Evolutionary conservation across 2,888 invertebrate genomes (phyloP).

Genomic region (Theristus sp.): DNA sequence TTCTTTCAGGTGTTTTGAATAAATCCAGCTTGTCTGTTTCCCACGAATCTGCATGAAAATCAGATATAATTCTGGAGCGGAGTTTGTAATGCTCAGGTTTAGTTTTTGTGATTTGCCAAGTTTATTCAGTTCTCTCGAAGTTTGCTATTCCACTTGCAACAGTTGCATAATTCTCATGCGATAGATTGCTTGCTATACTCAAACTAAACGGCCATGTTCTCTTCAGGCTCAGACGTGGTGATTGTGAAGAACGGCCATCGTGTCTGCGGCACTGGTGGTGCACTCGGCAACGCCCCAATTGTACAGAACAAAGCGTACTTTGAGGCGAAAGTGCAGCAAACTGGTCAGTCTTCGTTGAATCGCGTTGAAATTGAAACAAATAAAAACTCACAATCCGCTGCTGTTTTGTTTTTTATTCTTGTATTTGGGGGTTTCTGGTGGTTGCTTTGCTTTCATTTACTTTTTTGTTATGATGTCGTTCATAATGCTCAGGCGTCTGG

Average conservation of each 20-base stretch:
- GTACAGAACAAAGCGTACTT: constrained; percentile 95
- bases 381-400: not conserved
- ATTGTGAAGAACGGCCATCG: constrained; percentile 78
- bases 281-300: constrained; percentile 75
- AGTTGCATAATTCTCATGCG: too few species aligned
- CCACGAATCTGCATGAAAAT: too few species aligned
- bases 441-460: not conserved
- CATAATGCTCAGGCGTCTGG: constrained; percentile 65
- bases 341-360: constrained; percentile 39
- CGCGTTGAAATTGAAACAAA: not conserved
- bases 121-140: too few species aligned
- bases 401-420: not conserved
- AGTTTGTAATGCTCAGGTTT: too few species aligned
- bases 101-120: too few species aligned
- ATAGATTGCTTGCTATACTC: too few species aligned
- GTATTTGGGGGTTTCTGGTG: too few species aligned
- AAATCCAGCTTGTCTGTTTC: too few species aligned
- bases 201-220: too few species aligned
- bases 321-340: constrained; percentile 89
- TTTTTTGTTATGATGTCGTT: not conserved
- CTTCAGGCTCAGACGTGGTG: constrained; percentile 73
- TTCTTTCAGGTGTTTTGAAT: too few species aligned
- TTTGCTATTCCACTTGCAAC: too few species aligned
- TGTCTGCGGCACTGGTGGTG: constrained; percentile 85
- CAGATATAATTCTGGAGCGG: too few species aligned